Percentiles rank a stretch among this genome's conserved stretches.
Evolutionary conservation across 2,113 vertebrate genomes (phyloP).

Genomic region (Corythoichthys haematopterus): DNA sequence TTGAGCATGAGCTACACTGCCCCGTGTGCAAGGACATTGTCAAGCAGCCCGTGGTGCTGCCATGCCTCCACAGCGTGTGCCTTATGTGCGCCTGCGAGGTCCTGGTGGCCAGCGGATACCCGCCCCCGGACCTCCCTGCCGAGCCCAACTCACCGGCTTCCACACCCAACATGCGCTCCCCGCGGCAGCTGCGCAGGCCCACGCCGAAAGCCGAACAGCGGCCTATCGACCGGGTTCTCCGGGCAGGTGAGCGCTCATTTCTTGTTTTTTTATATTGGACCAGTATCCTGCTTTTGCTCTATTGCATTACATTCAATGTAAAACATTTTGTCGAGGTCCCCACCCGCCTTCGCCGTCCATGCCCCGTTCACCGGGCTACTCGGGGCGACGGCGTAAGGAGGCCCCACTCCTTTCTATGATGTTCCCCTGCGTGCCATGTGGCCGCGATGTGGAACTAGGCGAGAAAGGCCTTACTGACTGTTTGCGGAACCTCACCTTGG

Average conservation of each 20-base stretch:
- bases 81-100: conserved; percentile 91
- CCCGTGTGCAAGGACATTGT: conserved; percentile 91
- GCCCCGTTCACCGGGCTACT: conserved; percentile 70
- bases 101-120: conserved; percentile 85
- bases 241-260: conserved; percentile 72
- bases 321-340: conserved; percentile 33
- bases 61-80: conserved; percentile 90
- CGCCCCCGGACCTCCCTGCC: conserved; percentile 79
- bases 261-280: background rate
- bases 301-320: background rate
- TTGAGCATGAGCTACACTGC: conserved; percentile 91
- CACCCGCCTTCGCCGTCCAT: conserved; percentile 46
- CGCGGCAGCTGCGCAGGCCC: conserved; percentile 80
- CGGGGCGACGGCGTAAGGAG: conserved; percentile 82
- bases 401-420: conserved; percentile 73
- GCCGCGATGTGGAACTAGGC: conserved; percentile 86
- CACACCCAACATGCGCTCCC: conserved; percentile 86
- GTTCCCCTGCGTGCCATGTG: conserved; percentile 86
- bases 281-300: background rate
- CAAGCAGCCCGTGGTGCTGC: conserved; percentile 90
- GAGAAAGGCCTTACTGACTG: conserved; percentile 88
- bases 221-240: conserved; percentile 83
- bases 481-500: conserved; percentile 91
- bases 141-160: conserved; percentile 91
- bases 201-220: conserved; percentile 81